phyloP scores from a whole-genome alignment of 2,888 invertebrate species.

The Argyresthia albistria region DNA sequence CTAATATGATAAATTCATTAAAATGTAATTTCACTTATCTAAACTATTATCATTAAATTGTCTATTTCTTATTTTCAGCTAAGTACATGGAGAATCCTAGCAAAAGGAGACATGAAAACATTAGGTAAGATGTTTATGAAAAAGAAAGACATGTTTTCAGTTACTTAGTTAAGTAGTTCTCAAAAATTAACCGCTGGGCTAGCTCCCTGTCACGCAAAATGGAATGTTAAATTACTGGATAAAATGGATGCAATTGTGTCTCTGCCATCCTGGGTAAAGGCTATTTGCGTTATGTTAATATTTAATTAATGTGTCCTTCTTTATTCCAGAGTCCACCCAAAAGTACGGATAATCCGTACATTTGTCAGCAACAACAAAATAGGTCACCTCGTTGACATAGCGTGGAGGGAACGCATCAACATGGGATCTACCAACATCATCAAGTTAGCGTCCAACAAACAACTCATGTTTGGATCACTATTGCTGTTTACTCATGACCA shows the following conservation, averaged over 20 bases:
- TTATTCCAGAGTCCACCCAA: constrained; percentile 49
- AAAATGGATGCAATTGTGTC: not conserved
- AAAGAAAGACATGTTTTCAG: not conserved
- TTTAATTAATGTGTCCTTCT: not conserved
- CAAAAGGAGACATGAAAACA: constrained; percentile 52
- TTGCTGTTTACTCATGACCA: constrained; percentile 79
- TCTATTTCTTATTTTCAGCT: constrained; percentile 22
- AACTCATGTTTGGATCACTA: constrained; percentile 80
- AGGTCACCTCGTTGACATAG: constrained; percentile 53
- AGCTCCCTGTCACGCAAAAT: too few species aligned
- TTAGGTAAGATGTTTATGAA: constrained; percentile 33
- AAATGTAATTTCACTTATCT: too few species aligned
- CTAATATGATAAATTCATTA: too few species aligned
- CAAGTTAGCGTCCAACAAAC: constrained; percentile 45
- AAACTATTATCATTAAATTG: not conserved
- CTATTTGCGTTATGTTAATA: not conserved
- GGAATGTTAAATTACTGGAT: too few species aligned
- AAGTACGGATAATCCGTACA: constrained; percentile 52
- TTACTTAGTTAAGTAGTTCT: too few species aligned
- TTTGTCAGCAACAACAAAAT: constrained; percentile 48
- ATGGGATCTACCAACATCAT: constrained; percentile 25
- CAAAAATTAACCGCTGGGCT: not conserved
- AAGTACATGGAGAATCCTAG: constrained; percentile 62
- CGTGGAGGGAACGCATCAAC: constrained; percentile 34
- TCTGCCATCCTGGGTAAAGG: too few species aligned